These are phyloP conservation scores for Vicugna pacos DNA, from an alignment of 2,113 vertebrate genomes.

Conservation along the genomic window DNA sequence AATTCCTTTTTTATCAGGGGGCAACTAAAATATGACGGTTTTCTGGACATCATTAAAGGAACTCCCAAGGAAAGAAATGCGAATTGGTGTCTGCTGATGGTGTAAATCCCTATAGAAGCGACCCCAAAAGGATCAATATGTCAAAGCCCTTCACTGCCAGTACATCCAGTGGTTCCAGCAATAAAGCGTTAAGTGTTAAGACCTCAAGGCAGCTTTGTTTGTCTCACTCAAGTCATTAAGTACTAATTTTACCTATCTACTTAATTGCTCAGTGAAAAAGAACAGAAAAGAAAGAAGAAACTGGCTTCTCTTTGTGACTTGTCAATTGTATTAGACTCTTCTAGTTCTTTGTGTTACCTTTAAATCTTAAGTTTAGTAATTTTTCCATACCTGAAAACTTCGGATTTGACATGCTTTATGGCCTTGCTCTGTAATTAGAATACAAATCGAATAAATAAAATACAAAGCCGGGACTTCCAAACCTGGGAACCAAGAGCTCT, in stretches of 20 bases:
- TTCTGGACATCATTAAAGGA: not conserved
- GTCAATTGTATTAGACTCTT: not conserved
- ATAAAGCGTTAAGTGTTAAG: conserved; percentile 2
- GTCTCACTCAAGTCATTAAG: conserved; percentile 22
- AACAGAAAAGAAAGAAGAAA: not conserved
- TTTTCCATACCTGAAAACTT: not conserved
- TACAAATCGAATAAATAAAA: not conserved
- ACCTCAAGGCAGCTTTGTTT: not conserved
- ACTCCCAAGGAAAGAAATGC: not conserved
- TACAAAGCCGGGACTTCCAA: conserved; percentile 1
- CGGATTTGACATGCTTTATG: not conserved
- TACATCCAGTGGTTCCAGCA: not conserved
- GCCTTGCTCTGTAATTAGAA: not conserved
- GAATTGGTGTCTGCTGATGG: not conserved
- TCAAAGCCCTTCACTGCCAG: not conserved
- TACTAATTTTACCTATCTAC: conserved; percentile 22
- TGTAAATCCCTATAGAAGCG: not conserved
- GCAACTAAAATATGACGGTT: not conserved
- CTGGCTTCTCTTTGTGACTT: not conserved
- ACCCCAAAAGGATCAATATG: not conserved
- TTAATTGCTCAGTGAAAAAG: not conserved
- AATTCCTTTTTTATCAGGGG: not conserved
- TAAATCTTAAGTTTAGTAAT: conserved; percentile 23
- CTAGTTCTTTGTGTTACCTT: conserved; percentile 12
- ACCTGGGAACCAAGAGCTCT: not conserved